Evolutionary conservation across 2,113 vertebrate species (phyloP).

Genomic region (Callionymus lyra): DNA sequence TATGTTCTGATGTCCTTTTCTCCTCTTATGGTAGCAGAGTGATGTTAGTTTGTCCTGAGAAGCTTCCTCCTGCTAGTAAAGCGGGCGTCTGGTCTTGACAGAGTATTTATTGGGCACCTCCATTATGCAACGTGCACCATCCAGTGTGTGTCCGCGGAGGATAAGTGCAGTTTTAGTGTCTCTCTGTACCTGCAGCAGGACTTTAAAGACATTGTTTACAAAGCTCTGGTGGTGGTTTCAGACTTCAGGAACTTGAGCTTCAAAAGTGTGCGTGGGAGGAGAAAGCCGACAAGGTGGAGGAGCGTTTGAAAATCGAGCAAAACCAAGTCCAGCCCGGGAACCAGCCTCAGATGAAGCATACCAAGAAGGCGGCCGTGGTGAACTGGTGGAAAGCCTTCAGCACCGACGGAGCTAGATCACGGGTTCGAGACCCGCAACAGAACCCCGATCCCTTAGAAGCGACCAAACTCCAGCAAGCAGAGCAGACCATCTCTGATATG

Average conservation of each 20-base stretch:
- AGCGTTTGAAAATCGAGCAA: constrained; percentile 37
- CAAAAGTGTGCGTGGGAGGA: constrained; percentile 53
- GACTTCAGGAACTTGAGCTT: constrained; percentile 62
- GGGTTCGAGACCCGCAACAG: constrained; percentile 9
- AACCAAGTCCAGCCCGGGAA: constrained; percentile 36
- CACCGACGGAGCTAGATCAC: constrained; percentile 26
- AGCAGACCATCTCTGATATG: constrained; percentile 46
- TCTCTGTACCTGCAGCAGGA: constrained; percentile 38
- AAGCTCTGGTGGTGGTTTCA: constrained; percentile 50
- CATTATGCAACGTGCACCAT: constrained; percentile 27
- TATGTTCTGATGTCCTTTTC: constrained; percentile 50
- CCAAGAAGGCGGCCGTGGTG: constrained; percentile 46
- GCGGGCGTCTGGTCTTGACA: constrained; percentile 34
- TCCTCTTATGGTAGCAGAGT: constrained; percentile 52
- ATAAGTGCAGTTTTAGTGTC: constrained; percentile 60
- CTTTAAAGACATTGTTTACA: constrained; percentile 49
- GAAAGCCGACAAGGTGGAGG: constrained; percentile 51
- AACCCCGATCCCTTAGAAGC: constrained; percentile 26
- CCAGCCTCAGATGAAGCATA: constrained; percentile 31
- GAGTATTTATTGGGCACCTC: constrained; percentile 36
- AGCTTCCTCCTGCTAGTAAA: constrained; percentile 41
- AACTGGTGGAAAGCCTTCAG: constrained; percentile 56
- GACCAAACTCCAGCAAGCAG: constrained; percentile 31
- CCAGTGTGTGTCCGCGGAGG: constrained; percentile 19
- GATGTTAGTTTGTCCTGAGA: constrained; percentile 42